Percentiles rank a stretch among this genome's conserved stretches.
phyloP scores from a whole-genome alignment of 1,140 invertebrate species.

The Apocrypta bakeri region DNA sequence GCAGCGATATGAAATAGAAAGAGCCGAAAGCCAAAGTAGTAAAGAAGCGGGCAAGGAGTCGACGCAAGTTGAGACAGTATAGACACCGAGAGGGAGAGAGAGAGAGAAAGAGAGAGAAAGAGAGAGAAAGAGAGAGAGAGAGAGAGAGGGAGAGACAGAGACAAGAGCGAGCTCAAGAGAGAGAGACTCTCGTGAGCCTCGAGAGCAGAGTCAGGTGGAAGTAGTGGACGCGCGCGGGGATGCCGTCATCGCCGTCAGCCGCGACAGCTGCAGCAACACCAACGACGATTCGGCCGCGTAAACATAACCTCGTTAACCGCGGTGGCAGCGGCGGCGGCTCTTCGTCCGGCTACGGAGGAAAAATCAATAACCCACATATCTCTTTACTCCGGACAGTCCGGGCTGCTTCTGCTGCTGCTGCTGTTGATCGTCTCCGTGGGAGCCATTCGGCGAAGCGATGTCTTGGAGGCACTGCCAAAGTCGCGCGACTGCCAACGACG shows the following conservation, averaged over 20 bases:
- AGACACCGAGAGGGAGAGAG: conserved; percentile 6
- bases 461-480: conserved; percentile 51
- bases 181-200: not conserved
- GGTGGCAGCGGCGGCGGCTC: not conserved
- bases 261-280: not conserved
- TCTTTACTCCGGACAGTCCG: not conserved
- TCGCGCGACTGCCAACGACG: conserved; percentile 31
- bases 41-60: not conserved
- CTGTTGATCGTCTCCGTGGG: conserved; percentile 16
- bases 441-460: conserved; percentile 35
- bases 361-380: conserved; percentile 71
- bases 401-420: not conserved
- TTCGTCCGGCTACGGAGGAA: conserved; percentile 46
- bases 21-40: not conserved
- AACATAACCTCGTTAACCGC: conserved; percentile 69
- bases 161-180: not conserved
- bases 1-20: not conserved
- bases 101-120: not conserved
- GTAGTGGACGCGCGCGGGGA: not conserved
- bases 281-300: conserved; percentile 52
- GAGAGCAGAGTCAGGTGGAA: not conserved
- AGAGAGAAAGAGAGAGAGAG: not conserved
- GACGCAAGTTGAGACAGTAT: not conserved
- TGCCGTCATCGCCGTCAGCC: conserved; percentile 11
- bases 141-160: too few species aligned